Evolutionary conservation across 2,113 vertebrate species (phyloP).

Genomic region (Cercocebus atys): DNA sequence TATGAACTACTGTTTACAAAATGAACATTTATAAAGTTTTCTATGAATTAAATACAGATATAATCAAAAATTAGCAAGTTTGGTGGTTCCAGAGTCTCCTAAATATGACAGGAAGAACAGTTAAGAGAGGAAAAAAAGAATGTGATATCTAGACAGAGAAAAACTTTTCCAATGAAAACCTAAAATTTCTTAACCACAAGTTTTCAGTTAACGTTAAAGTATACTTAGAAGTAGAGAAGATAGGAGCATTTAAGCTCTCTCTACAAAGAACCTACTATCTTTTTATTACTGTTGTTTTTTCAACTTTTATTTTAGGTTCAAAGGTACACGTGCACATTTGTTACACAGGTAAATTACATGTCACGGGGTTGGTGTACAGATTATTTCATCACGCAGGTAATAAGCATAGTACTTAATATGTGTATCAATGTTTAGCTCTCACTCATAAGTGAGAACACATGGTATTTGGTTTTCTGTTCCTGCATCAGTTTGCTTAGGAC

Average conservation of each 20-base stretch:
- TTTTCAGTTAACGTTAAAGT: not conserved
- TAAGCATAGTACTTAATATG: too few relatives aligned
- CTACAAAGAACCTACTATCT: not conserved
- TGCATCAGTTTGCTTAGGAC: too few relatives aligned
- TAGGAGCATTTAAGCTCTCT: not conserved
- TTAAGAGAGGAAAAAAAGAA: not conserved
- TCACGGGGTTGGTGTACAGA: too few relatives aligned
- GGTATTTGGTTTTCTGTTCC: too few relatives aligned
- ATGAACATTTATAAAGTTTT: not conserved
- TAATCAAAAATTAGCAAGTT: not conserved
- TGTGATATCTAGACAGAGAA: not conserved
- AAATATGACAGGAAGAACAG: not conserved
- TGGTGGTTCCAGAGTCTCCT: not conserved
- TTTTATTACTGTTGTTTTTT: not conserved
- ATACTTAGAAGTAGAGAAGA: not conserved
- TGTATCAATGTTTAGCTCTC: too few relatives aligned
- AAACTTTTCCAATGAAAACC: not conserved
- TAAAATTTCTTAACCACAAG: not conserved
- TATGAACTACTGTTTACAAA: not conserved
- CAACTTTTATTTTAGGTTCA: too few relatives aligned
- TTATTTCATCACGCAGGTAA: too few relatives aligned
- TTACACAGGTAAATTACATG: too few relatives aligned
- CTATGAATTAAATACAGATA: not conserved
- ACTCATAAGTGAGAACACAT: too few relatives aligned
- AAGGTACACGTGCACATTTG: too few relatives aligned